These are phyloP conservation scores for Machaerirhynchus nigripectus DNA, from an alignment of 2,113 vertebrate genomes.

Conservation along the genomic window DNA sequence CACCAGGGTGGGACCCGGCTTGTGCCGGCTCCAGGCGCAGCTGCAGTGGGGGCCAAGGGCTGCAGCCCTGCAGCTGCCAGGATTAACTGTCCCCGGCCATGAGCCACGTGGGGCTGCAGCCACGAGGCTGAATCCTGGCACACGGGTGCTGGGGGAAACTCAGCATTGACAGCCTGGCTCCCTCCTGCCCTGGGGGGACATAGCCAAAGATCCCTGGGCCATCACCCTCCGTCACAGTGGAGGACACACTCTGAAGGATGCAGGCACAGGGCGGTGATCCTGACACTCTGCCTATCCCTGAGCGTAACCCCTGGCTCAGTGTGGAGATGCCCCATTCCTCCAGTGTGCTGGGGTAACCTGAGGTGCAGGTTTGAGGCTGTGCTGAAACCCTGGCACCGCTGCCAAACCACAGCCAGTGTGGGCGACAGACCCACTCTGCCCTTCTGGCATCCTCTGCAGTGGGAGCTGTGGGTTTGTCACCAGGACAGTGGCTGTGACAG, in stretches of 20 bases:
- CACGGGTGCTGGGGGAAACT: fast-evolving
- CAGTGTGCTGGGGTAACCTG: not conserved
- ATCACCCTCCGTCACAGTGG: fast-evolving
- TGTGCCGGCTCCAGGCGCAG: fast-evolving
- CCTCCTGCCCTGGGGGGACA: fast-evolving
- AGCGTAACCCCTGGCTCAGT: fast-evolving
- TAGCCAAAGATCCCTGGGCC: not conserved
- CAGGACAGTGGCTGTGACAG: not conserved
- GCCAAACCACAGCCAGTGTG: fast-evolving
- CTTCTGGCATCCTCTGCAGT: fast-evolving
- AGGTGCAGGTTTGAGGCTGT: not conserved
- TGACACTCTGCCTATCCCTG: not conserved
- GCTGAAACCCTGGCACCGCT: fast-evolving
- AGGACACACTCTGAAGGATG: not conserved
- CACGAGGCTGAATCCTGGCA: fast-evolving
- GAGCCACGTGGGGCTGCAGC: not conserved
- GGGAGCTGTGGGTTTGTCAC: not conserved
- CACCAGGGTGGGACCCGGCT: fast-evolving
- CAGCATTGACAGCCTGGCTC: not conserved
- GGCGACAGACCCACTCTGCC: not conserved
- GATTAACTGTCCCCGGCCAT: not conserved
- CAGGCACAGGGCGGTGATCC: not conserved
- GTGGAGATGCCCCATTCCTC: fast-evolving
- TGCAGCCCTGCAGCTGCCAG: not conserved
- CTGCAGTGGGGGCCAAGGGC: not conserved